A percentile compares a stretch with the other conserved stretches of the same genome.
These are phyloP conservation scores for Lithophane semibrunnea DNA, from an alignment of 2,888 invertebrate species.

Conservation along the genomic window DNA sequence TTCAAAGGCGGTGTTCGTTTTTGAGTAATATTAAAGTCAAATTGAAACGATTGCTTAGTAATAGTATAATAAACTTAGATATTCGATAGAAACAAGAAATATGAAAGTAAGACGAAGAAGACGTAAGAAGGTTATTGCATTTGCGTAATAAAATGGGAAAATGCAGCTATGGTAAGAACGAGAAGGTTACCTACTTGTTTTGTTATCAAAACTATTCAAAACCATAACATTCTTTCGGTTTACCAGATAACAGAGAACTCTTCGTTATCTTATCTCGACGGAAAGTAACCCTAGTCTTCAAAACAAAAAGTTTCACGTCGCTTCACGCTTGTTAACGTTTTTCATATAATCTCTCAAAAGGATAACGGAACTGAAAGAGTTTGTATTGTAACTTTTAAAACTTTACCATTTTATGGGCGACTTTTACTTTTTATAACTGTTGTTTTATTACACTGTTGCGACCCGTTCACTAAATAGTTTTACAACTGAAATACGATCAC, in stretches of 20 bases:
- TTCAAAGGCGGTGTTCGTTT: slow-evolving; percentile 9
- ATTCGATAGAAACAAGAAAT: neutral
- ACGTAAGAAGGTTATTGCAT: neutral
- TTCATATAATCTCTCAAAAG: slow-evolving; percentile 58
- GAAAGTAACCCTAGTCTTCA: slow-evolving; percentile 45
- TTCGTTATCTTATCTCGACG: slow-evolving; percentile 30
- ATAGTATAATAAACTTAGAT: neutral
- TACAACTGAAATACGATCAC: slow-evolving; percentile 48
- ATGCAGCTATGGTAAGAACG: neutral
- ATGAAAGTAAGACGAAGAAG: neutral
- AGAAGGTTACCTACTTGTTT: neutral
- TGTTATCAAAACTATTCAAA: slow-evolving; percentile 6
- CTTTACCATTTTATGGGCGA: slow-evolving; percentile 65
- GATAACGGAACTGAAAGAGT: slow-evolving; percentile 69
- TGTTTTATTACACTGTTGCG: slow-evolving; percentile 56
- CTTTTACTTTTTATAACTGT: slow-evolving; percentile 74
- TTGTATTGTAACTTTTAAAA: slow-evolving; percentile 59
- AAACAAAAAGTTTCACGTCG: slow-evolving; percentile 42
- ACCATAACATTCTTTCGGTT: slow-evolving; percentile 16
- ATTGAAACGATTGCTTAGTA: neutral
- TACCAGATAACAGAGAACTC: slow-evolving; percentile 24
- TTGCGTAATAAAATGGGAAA: neutral
- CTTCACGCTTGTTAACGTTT: slow-evolving; percentile 62
- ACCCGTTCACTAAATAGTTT: slow-evolving; percentile 48
- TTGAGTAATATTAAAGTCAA: neutral